These are phyloP conservation scores for Ephydatia muelleri DNA, from an alignment of 37 sponge, comb jelly and placozoan genomes.

Conservation along the genomic window DNA sequence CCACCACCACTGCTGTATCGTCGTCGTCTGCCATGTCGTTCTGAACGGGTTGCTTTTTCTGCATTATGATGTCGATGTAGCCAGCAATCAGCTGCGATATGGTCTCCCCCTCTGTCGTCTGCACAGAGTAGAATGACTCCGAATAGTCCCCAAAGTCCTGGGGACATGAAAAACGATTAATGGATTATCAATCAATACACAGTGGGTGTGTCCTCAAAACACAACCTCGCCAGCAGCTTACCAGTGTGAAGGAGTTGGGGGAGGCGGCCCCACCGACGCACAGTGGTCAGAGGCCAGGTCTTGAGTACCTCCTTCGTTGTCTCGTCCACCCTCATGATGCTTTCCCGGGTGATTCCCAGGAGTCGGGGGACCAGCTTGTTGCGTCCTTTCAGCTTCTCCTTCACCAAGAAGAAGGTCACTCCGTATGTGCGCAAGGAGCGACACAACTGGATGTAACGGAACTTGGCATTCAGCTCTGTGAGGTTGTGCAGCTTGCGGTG, in stretches of 20 bases:
- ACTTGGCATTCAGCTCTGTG: constrained; percentile 93
- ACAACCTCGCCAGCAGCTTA: constrained; percentile 11
- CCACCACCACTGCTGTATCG: constrained; percentile 79
- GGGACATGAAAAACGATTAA: constrained; percentile 50
- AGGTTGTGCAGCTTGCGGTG: constrained; percentile 89
- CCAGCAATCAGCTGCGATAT: constrained; percentile 97
- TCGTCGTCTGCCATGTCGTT: constrained; percentile 58
- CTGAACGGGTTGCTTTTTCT: constrained; percentile 81
- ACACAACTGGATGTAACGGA: constrained; percentile 95
- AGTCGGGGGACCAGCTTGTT: constrained; percentile 94
- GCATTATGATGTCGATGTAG: constrained; percentile 98
- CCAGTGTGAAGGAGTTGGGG: constrained; percentile 98
- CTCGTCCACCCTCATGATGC: constrained; percentile 98
- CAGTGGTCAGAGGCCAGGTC: constrained; percentile 99
- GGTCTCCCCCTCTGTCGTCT: constrained; percentile 98
- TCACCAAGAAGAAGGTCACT: constrained; percentile 98
- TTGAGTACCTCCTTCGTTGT: constrained; percentile 97
- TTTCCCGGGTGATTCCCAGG: constrained; percentile 92
- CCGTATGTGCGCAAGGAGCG: constrained; percentile 97
- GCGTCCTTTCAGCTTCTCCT: constrained; percentile 99
- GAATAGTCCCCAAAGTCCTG: constrained; percentile 97
- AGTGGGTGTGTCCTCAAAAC: not conserved
- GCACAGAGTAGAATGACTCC: constrained; percentile 95
- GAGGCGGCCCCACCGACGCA: constrained; percentile 98
- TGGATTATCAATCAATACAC: not conserved